Evolutionary conservation across 2,797 vertebrate species (phyloP), one percentile per base, ranked within the genome.

Genomic region (Amblyraja radiata): DNA sequence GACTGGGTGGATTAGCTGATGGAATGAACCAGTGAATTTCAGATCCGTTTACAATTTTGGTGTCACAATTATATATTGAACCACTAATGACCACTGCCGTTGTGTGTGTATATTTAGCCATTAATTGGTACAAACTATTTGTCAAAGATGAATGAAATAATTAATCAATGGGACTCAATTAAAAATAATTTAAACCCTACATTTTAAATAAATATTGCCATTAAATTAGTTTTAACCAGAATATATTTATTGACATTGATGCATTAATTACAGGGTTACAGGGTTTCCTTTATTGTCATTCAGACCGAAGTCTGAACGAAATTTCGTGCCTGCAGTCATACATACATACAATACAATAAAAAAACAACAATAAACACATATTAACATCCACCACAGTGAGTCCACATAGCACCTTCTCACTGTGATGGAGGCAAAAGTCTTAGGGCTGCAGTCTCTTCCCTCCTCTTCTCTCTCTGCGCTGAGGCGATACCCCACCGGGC

Each of bases 21-120:
- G 36, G 84, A 88, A 2, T 36, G 84, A 88, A 68, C n/a, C 61
- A 88, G 65, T 68, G 63, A 88, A 7, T 88, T 88, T 88, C 84
- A 88, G 32, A 88, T 36, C 61, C 32, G 28, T 88, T 36, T 32
- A 68, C 63, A 68, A 32, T 88, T 36, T 63, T 14, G 68, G 21
- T 88, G n/a, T 5, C 32, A 88, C n/a, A 68, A 88, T 23, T 88
- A 36, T 18, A 21, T 23, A 74, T 74, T 18, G 16, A 73, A 21
- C 16, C 71, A 73, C 16, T 5, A 73, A 73, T 74, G 23, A 74
- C 21, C 6, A 74, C 71, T 68, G 21, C 23, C 18, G 61, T 65
- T 88, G 0, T 68, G 28, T 25, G 32, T 36, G 32, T 32, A 6
- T 23, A 32, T 68, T 88, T 36, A 10, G 63, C n/a, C 63, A 68